Percentiles rank a stretch among this genome's conserved stretches.
phyloP scores from a whole-genome alignment of 2,888 invertebrate genomes.

The Caenorhabditis virilis region DNA sequence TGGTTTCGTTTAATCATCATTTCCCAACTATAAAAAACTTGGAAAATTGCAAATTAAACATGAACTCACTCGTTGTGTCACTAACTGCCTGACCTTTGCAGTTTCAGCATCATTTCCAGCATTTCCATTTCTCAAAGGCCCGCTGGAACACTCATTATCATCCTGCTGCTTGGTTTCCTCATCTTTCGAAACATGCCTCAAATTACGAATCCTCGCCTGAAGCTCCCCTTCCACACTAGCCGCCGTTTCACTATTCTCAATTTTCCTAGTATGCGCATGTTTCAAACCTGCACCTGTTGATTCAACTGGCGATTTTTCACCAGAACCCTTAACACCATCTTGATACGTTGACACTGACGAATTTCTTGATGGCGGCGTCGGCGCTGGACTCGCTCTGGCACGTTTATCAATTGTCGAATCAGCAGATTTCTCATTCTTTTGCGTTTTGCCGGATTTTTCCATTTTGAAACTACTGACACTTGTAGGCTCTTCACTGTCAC shows the following conservation, averaged over 20 bases:
- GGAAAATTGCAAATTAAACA: too few relatives aligned
- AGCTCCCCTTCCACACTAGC: constrained; percentile 50
- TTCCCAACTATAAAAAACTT: too few relatives aligned
- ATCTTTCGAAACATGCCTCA: constrained; percentile 55
- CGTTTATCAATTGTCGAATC: too few relatives aligned
- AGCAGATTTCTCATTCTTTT: too few relatives aligned
- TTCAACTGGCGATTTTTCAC: constrained; percentile 3
- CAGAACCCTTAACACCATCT: neutral
- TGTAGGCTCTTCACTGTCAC: constrained; percentile 1
- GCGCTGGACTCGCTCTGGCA: constrained; percentile 26
- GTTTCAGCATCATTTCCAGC: constrained; percentile 33
- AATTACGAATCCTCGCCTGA: constrained; percentile 55
- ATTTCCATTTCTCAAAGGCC: too few relatives aligned
- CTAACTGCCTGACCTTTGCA: constrained; percentile 60
- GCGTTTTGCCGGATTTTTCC: constrained; percentile 1
- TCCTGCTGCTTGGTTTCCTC: constrained; percentile 16
- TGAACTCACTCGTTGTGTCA: constrained; percentile 67
- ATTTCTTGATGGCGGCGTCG: constrained; percentile 27
- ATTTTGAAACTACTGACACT: constrained; percentile 1
- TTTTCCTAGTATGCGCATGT: constrained; percentile 10
- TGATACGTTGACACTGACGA: too few relatives aligned
- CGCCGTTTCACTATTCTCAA: constrained; percentile 30
- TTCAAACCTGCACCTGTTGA: constrained; percentile 9
- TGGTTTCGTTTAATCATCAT: too few relatives aligned
- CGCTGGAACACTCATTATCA: neutral